Base-by-base conservation (phyloP, 2,113 vertebrate genomes). In the Apeltes quadracus region DNA sequence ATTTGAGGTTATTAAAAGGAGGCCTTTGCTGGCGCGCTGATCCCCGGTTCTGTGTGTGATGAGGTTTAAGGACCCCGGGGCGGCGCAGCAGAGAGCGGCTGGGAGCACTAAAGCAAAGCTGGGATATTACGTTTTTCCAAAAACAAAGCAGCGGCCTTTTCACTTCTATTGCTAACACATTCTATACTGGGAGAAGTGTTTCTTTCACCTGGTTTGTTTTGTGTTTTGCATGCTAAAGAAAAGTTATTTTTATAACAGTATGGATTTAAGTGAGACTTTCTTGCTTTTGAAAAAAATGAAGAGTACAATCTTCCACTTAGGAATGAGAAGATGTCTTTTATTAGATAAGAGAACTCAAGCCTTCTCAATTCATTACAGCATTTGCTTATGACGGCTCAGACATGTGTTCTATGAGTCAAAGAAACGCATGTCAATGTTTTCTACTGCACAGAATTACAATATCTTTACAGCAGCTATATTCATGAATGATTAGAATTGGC, bases 41-140 rank as follows among this genome's bases (percentile, higher is more conserved):
- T 79, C 67, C 65, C 51, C 38, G 66, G 69, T 59, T 73, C 43
- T 67, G 61, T n/a, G 64, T 78, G 70, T 75, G 80, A 82, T 79
- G 82, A 83, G 81, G 67, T 77, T 85, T 73, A 74, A 76, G 75
- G 84, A 81, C 80, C 64, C 65, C 27, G 63, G 79, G 82, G 90
- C 76, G 66, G 67, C 27, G 23, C 67, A 81, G 88, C 55, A 79
- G 86, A 69, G 61, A 66, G 38, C 88, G 89, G 86, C 89, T 91
- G 90, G 86, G 50, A 91, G 54, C 83, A 84, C 75, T 87, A 58
- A 72, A 84, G 62, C 69, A 84, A 84, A 84, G 76, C 79, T 72
- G 51, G 72, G 44, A 73, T 74, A 80, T 84, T 79, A 79, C 65
- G 74, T 58, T 82, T 85, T 83, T 85, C 63, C 81, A 67, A 78